Evolutionary conservation across 2,888 invertebrate genomes (phyloP).

Genomic region (Micoletzkya japonica): DNA sequence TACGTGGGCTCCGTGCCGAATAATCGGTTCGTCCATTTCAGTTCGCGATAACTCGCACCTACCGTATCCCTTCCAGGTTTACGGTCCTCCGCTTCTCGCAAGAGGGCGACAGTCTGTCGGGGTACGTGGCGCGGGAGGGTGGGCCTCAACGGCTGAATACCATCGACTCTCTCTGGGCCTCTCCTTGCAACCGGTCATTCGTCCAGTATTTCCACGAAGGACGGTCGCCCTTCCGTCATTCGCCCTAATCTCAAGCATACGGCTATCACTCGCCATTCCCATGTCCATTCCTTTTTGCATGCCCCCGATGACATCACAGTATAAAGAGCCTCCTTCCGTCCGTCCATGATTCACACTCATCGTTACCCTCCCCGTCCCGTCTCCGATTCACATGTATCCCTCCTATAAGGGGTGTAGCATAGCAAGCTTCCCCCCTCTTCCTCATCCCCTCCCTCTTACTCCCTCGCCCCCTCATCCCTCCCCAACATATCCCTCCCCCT

Average conservation of each 20-base stretch:
- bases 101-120: conserved; percentile 5
- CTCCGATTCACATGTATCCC: background rate
- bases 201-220: conserved; percentile 24
- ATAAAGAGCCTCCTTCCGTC: too few species aligned
- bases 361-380: background rate
- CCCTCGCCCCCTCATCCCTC: background rate
- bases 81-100: conserved; percentile 18
- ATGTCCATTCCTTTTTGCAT: background rate
- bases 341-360: too few species aligned
- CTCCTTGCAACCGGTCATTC: conserved; percentile 25
- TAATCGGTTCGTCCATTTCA: conserved; percentile 40
- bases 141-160: conserved; percentile 12
- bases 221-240: background rate
- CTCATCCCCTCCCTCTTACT: conserved; percentile 6
- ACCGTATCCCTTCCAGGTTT: conserved; percentile 4
- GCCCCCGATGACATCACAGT: too few species aligned
- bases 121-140: conserved; percentile 18
- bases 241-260: too few species aligned
- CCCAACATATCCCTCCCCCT: background rate
- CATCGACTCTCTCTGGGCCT: conserved; percentile 15
- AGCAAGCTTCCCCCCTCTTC: too few species aligned
- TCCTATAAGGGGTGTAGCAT: too few species aligned
- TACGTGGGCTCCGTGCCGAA: conserved; percentile 56
- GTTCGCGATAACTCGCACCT: background rate
- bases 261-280: too few species aligned